A percentile compares a stretch with the other conserved stretches of the same genome.
These are phyloP conservation scores for Alectoris magna DNA, from an alignment of 2,797 vertebrate species.

Conservation along the genomic window DNA sequence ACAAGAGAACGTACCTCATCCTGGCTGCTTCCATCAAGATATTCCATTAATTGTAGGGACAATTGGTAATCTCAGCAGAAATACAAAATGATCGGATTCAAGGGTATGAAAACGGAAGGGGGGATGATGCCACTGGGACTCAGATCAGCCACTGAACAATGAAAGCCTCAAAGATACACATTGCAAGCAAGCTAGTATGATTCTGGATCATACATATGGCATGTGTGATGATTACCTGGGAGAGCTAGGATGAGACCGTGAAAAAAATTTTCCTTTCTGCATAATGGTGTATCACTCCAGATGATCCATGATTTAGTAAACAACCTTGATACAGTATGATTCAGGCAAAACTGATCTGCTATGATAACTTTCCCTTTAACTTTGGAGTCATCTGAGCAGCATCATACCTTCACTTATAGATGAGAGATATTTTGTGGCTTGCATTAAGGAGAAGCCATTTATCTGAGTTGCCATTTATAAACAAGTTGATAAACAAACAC, in stretches of 20 bases:
- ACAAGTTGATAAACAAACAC: neutral
- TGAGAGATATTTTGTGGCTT: neutral
- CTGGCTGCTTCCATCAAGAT: neutral
- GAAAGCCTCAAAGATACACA: neutral
- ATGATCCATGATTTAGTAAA: neutral
- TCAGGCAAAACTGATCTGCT: neutral
- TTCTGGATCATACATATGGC: neutral
- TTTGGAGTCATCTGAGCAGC: neutral
- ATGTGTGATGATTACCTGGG: neutral
- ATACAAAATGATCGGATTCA: neutral
- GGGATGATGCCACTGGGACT: neutral
- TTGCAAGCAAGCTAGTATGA: neutral
- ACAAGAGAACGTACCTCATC: conserved; percentile 3
- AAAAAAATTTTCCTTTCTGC: neutral
- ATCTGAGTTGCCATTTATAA: neutral
- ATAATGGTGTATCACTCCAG: neutral
- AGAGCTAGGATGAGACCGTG: neutral
- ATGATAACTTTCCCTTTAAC: neutral
- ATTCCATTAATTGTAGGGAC: neutral
- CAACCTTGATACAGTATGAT: neutral
- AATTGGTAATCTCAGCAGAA: neutral
- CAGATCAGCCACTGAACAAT: neutral
- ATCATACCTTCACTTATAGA: neutral
- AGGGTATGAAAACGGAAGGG: neutral
- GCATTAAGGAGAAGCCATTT: neutral